These are phyloP conservation scores for Hypolimnas misippus DNA, from an alignment of 2,888 invertebrate genomes.

Conservation along the genomic window DNA sequence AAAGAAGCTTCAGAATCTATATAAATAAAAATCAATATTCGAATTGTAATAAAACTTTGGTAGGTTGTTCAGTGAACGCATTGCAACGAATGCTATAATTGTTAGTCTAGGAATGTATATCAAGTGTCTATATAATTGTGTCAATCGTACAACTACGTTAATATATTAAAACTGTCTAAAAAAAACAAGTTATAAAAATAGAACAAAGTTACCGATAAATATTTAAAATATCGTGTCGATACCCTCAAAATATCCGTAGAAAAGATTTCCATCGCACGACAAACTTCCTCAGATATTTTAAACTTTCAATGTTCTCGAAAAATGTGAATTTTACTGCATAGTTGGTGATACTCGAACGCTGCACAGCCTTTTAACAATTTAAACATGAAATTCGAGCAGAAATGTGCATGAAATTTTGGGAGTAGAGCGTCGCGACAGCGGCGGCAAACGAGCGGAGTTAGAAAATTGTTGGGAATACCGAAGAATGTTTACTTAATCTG, in stretches of 20 bases:
- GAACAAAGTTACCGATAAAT: background rate
- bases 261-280: constrained; percentile 9
- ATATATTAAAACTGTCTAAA: too few relatives aligned
- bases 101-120: too few relatives aligned
- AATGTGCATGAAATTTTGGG: constrained; percentile 69
- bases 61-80: too few relatives aligned
- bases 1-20: too few relatives aligned
- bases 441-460: constrained; percentile 42
- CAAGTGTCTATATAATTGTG: too few relatives aligned
- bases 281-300: constrained; percentile 43
- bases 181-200: background rate
- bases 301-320: constrained; percentile 41
- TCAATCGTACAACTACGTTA: too few relatives aligned
- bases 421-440: constrained; percentile 42
- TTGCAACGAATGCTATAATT: too few relatives aligned
- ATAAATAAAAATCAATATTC: too few relatives aligned
- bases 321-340: constrained; percentile 43
- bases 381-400: constrained; percentile 62
- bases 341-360: constrained; percentile 47
- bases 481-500: constrained; percentile 28
- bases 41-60: too few relatives aligned
- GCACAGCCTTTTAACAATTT: constrained; percentile 67
- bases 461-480: constrained; percentile 40
- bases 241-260: background rate
- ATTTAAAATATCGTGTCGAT: background rate